These are phyloP conservation scores for Caenorhabditis drosophilae DNA, from an alignment of 2,888 invertebrate species.

Conservation along the genomic window DNA sequence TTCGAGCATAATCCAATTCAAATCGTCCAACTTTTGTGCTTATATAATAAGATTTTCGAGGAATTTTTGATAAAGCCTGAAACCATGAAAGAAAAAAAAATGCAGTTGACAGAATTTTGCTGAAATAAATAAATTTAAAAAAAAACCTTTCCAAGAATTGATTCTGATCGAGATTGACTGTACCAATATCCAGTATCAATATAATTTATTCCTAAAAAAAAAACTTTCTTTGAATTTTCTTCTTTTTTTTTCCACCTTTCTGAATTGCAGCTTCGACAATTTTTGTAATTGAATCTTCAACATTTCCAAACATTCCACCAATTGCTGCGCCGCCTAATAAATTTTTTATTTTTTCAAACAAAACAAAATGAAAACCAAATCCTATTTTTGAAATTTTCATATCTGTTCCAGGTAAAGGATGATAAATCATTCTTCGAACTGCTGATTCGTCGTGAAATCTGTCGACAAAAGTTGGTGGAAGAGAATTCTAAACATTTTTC, in stretches of 20 bases:
- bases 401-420: slow-evolving; percentile 74
- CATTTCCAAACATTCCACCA: slow-evolving; percentile 61
- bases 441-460: slow-evolving; percentile 56
- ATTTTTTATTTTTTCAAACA: slow-evolving; percentile 1
- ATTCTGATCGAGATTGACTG: slow-evolving; percentile 85
- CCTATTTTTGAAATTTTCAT: slow-evolving; percentile 56
- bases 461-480: slow-evolving; percentile 50
- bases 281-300: slow-evolving; percentile 75
- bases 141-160: slow-evolving; percentile 78
- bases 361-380: slow-evolving; percentile 42
- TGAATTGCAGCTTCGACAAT: slow-evolving; percentile 79
- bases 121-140: too few species aligned
- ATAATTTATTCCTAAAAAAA: slow-evolving; percentile 87
- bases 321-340: slow-evolving; percentile 56
- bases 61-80: slow-evolving; percentile 79
- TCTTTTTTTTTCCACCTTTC: too few species aligned
- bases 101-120: too few species aligned
- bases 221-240: too few species aligned
- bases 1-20: slow-evolving; percentile 76
- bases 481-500: slow-evolving; percentile 35
- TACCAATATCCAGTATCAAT: slow-evolving; percentile 92
- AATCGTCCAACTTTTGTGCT: slow-evolving; percentile 89
- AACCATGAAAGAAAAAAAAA: slow-evolving; percentile 17
- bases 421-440: slow-evolving; percentile 53
- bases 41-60: slow-evolving; percentile 83